Conservation (phyloP, 2,797 vertebrate genomes). For the Brotula barbata region DNA sequence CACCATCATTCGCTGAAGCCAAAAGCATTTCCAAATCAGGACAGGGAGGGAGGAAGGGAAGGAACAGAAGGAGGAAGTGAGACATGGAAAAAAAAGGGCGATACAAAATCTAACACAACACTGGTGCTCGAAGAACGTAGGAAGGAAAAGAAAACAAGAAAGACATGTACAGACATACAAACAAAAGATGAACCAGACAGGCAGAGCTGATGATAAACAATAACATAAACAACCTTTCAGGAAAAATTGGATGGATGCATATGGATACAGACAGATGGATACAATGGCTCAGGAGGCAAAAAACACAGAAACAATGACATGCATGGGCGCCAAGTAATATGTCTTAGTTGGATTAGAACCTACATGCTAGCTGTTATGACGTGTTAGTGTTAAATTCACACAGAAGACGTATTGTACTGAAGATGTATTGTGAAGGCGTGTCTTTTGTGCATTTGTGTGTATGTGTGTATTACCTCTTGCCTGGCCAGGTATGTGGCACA, state of each 20-base stretch:
- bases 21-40: slow-evolving; percentile 79
- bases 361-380: slow-evolving; percentile 50
- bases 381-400: slow-evolving; percentile 2
- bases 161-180: slow-evolving; percentile 47
- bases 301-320: slow-evolving; percentile 59
- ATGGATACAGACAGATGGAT: slow-evolving; percentile 36
- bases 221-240: slow-evolving; percentile 41
- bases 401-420: too few species aligned
- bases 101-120: slow-evolving; percentile 56
- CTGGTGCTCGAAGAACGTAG: slow-evolving; percentile 45
- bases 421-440: background rate
- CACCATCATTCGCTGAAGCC: slow-evolving; percentile 70
- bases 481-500: slow-evolving; percentile 95
- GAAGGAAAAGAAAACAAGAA: slow-evolving; percentile 44
- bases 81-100: slow-evolving; percentile 45
- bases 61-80: slow-evolving; percentile 71
- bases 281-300: slow-evolving; percentile 41
- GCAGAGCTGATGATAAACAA: slow-evolving; percentile 39
- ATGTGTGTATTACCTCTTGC: slow-evolving; percentile 86
- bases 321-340: slow-evolving; percentile 44
- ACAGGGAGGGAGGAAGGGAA: slow-evolving; percentile 62
- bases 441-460: slow-evolving; percentile 1
- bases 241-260: slow-evolving; percentile 49
- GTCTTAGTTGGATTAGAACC: slow-evolving; percentile 27
- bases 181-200: slow-evolving; percentile 51